These are phyloP conservation scores for Poicephalus gulielmi DNA, from an alignment of 2,113 vertebrate genomes.

Conservation along the genomic window DNA sequence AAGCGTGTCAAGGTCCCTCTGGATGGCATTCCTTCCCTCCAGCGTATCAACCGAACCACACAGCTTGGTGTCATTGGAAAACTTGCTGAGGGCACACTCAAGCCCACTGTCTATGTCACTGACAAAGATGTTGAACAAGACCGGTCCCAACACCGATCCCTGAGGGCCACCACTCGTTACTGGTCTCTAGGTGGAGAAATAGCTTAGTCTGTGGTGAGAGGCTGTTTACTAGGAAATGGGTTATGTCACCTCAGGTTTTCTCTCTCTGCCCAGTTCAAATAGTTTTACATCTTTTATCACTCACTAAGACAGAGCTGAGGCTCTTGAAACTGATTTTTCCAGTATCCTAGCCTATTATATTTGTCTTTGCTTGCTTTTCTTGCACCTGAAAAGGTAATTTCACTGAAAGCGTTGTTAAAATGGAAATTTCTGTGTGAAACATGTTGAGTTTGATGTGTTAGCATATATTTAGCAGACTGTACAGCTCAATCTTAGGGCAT, in stretches of 20 bases:
- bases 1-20: too few relatives aligned
- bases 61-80: too few relatives aligned
- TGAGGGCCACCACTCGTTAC: too few relatives aligned
- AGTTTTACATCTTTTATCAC: neutral
- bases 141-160: too few relatives aligned
- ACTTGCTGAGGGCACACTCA: too few relatives aligned
- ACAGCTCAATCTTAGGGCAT: neutral
- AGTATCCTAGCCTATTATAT: neutral
- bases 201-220: neutral
- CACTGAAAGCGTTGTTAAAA: neutral
- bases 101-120: too few relatives aligned
- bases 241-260: neutral
- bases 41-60: too few relatives aligned
- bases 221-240: neutral
- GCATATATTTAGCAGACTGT: neutral
- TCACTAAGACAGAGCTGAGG: neutral
- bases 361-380: neutral
- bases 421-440: neutral
- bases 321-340: neutral
- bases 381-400: neutral
- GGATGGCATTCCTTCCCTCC: too few relatives aligned
- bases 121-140: too few relatives aligned
- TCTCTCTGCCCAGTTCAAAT: neutral
- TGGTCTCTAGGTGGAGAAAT: neutral
- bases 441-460: neutral